Conservation (phyloP, 2,888 invertebrate genomes). For the Cosmopolites sordidus region DNA sequence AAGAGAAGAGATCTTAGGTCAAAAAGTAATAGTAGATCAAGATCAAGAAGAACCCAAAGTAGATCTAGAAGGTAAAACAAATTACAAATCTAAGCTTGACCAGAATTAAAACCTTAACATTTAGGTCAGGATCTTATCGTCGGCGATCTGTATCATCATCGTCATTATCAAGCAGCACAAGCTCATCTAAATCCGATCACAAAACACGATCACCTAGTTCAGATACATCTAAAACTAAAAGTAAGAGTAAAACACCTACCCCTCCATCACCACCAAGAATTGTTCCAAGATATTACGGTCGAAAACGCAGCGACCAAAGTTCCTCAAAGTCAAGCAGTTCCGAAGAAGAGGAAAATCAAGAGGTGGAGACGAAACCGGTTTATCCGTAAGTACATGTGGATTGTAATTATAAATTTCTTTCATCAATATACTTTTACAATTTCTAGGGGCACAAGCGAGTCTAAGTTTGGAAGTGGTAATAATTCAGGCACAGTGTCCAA, state of each 20-base stretch:
- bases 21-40: constrained; percentile 22
- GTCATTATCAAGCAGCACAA: constrained; percentile 8
- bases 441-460: constrained; percentile 46
- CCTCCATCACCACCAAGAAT: constrained; percentile 39
- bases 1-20: constrained; percentile 5
- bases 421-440: constrained; percentile 2
- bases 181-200: not conserved
- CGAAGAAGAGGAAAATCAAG: constrained; percentile 35
- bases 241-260: constrained; percentile 28
- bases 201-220: not conserved
- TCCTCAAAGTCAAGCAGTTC: constrained; percentile 49
- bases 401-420: no score
- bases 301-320: constrained; percentile 54
- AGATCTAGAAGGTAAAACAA: constrained; percentile 17
- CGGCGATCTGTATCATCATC: constrained; percentile 20
- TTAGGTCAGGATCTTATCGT: constrained; percentile 6
- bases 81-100: no score
- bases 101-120: no score
- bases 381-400: constrained; percentile 29
- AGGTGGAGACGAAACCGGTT: constrained; percentile 30
- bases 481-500: constrained; percentile 76
- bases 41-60: constrained; percentile 25
- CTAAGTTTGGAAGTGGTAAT: constrained; percentile 57
- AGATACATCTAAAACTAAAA: not conserved
- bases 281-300: constrained; percentile 56